Evolutionary conservation across 2,113 vertebrate genomes (phyloP).

Genomic region (Pseudopipra pipra): DNA sequence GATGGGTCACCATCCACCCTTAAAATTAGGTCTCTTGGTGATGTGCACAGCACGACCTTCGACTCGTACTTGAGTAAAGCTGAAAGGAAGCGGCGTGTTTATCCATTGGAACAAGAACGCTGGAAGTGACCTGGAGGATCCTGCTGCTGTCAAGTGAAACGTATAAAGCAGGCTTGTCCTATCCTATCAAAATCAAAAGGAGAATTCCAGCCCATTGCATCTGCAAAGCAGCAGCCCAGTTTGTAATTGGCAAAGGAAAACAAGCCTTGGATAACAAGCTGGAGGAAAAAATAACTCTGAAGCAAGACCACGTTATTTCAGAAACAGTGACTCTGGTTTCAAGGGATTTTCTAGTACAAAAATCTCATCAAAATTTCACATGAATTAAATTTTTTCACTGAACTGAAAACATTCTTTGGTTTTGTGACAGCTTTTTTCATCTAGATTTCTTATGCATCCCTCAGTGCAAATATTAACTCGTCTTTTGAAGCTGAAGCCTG

Average conservation of each 20-base stretch:
- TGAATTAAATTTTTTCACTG: not conserved
- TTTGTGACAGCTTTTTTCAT: not conserved
- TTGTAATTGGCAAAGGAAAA: conserved; percentile 6
- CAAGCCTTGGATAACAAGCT: not conserved
- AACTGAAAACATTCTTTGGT: not conserved
- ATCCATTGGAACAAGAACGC: conserved; percentile 6
- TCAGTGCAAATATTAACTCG: not conserved
- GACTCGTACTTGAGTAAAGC: not conserved
- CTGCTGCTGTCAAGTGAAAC: conserved; percentile 37
- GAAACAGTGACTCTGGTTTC: not conserved
- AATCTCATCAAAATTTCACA: not conserved
- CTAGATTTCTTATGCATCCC: not conserved
- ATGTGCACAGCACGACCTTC: not conserved
- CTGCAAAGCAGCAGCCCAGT: not conserved
- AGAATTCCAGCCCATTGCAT: conserved; percentile 26
- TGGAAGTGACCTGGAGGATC: conserved; percentile 50
- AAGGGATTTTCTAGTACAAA: not conserved
- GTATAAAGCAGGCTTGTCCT: conserved; percentile 24
- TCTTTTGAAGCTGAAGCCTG: not conserved
- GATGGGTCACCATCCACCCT: not conserved
- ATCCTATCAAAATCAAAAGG: conserved; percentile 29
- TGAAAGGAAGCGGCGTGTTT: conserved; percentile 41
- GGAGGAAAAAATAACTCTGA: not conserved
- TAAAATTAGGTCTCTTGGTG: conserved; percentile 10
- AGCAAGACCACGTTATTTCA: not conserved